Conservation (phyloP, 2,113 vertebrate genomes). For the Hyla sarda region DNA sequence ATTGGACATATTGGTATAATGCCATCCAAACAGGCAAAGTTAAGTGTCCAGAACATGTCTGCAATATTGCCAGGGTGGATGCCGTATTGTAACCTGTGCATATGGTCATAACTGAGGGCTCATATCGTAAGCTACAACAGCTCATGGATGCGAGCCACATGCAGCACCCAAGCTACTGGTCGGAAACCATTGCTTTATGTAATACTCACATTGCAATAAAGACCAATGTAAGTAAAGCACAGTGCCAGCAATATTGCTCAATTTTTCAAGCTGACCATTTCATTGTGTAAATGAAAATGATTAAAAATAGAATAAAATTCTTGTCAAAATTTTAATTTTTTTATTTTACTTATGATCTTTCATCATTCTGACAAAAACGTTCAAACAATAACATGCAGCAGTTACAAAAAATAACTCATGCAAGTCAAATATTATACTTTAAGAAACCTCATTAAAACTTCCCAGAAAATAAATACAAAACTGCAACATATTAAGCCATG, state of each 20-base stretch:
- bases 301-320: no score
- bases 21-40: no score
- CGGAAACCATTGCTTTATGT: neutral
- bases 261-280: no score
- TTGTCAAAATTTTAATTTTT: neutral
- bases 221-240: neutral
- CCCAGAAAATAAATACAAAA: neutral
- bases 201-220: neutral
- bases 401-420: slow-evolving; percentile 67
- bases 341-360: neutral
- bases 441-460: slow-evolving; percentile 66
- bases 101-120: no score
- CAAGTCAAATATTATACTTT: slow-evolving; percentile 80
- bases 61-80: no score
- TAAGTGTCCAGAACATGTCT: no score
- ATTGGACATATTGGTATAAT: no score
- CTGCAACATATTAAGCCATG: neutral
- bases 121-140: no score
- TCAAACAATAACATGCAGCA: slow-evolving; percentile 70
- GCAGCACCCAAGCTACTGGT: neutral
- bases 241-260: neutral
- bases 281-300: no score
- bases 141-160: no score
- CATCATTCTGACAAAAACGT: neutral
- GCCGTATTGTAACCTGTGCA: no score